Conservation (phyloP, 2,797 vertebrate species). For the Acanthopagrus latus region DNA sequence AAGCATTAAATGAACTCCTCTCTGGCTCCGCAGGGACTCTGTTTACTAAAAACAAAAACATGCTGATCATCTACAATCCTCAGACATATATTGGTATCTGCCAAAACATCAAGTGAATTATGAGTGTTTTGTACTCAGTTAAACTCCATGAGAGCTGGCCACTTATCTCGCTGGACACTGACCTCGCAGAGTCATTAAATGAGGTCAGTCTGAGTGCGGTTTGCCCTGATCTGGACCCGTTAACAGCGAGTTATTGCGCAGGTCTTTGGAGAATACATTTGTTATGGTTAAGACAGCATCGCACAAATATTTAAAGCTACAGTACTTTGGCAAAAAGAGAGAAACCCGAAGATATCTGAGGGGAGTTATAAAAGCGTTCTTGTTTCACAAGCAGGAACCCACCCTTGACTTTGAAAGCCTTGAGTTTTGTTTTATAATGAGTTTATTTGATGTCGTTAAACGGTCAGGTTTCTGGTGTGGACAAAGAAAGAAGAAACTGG, state of each 20-base stretch:
- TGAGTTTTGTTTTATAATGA: conserved; percentile 15
- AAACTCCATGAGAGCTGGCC: conserved; percentile 35
- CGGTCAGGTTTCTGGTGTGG: conserved; percentile 7
- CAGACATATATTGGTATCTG: conserved; percentile 48
- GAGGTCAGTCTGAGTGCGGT: conserved; percentile 49
- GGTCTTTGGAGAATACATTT: conserved; percentile 60
- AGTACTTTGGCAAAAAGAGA: conserved; percentile 48
- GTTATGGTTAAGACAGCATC: conserved; percentile 67
- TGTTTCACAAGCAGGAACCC: conserved; percentile 49
- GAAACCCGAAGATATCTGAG: conserved; percentile 48
- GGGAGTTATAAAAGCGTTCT: conserved; percentile 58
- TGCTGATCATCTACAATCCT: conserved; percentile 51
- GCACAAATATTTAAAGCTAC: conserved; percentile 71
- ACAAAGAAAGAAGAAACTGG: conserved; percentile 9
- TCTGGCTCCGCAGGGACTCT: conserved; percentile 30
- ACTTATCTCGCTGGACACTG: conserved; percentile 63
- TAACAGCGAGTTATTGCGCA: conserved; percentile 12
- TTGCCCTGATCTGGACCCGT: conserved; percentile 37
- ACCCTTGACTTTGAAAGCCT: conserved; percentile 37
- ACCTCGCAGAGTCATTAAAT: conserved; percentile 60
- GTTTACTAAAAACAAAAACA: conserved; percentile 67
- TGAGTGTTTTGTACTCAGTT: conserved; percentile 29
- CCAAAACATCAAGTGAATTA: conserved; percentile 71
- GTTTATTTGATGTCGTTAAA: conserved; percentile 1
- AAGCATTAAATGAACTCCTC: conserved; percentile 43